Evolutionary conservation across 2,888 invertebrate genomes (phyloP).

Genomic region (Scaptomyza reducta): DNA sequence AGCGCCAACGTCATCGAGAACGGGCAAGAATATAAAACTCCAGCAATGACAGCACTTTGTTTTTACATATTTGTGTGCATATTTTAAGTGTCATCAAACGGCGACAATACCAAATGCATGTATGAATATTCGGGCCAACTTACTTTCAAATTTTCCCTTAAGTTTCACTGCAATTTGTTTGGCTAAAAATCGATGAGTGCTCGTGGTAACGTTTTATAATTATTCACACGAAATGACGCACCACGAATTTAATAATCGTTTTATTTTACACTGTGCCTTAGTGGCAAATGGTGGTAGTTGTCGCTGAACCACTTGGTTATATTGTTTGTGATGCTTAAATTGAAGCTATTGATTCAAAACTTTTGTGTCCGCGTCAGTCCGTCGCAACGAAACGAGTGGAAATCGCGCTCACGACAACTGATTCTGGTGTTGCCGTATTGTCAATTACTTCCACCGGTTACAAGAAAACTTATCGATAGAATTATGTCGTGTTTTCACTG

Average conservation of each 20-base stretch:
- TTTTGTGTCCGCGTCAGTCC: conserved; percentile 47
- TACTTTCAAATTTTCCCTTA: conserved; percentile 46
- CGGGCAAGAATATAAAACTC: conserved; percentile 8
- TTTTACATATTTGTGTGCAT: conserved; percentile 28
- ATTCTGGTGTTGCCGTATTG: conserved; percentile 38
- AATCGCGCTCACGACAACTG: conserved; percentile 39
- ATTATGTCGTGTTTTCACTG: conserved; percentile 4
- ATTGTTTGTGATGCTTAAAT: conserved; percentile 49
- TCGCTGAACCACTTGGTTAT: conserved; percentile 37
- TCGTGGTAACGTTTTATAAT: conserved; percentile 37
- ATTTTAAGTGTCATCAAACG: conserved; percentile 8
- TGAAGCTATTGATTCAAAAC: conserved; percentile 34
- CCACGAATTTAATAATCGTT: conserved; percentile 21
- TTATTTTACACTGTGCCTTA: conserved; percentile 40
- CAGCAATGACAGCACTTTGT: conserved; percentile 1
- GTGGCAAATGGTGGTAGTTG: conserved; percentile 38
- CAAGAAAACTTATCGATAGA: conserved; percentile 24
- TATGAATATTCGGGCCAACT: conserved; percentile 44
- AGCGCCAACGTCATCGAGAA: conserved; percentile 51
- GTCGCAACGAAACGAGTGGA: conserved; percentile 49
- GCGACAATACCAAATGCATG: conserved; percentile 7
- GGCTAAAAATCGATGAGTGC: conserved; percentile 61
- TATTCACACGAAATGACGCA: conserved; percentile 42
- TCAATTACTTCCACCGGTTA: conserved; percentile 1
- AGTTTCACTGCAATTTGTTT: conserved; percentile 30